Evolutionary conservation across 92 coral and sea anemone genomes (phyloP).

Genomic region (Phymanthus crucifer): DNA sequence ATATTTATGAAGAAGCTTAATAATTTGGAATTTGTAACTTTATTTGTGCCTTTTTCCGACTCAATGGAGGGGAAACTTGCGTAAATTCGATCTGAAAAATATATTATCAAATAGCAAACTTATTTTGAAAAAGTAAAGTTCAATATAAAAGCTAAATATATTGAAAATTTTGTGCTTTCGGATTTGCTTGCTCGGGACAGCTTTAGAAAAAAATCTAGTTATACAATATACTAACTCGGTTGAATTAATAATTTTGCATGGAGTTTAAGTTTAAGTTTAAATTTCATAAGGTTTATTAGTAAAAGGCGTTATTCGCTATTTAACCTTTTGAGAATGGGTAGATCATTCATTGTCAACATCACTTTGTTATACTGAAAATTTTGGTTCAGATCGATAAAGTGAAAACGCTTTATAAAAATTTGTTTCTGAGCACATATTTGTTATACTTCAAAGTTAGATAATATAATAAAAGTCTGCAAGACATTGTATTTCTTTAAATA

Average conservation of each 20-base stretch:
- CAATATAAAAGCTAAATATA: not conserved
- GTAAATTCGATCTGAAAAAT: not conserved
- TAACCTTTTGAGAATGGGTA: not conserved
- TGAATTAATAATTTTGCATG: not conserved
- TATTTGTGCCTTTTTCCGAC: not conserved
- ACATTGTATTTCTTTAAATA: not conserved
- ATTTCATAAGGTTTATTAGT: not conserved
- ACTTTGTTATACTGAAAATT: too few species aligned
- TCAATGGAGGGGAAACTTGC: slow-evolving; percentile 14
- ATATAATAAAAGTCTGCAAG: not conserved
- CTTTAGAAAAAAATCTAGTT: too few species aligned
- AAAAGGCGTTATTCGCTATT: not conserved
- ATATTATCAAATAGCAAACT: not conserved
- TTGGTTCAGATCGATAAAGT: too few species aligned
- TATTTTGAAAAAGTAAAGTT: not conserved
- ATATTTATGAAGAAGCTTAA: not conserved
- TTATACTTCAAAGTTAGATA: too few species aligned
- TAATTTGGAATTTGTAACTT: not conserved
- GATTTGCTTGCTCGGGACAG: too few species aligned
- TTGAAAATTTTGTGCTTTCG: not conserved
- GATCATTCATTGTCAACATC: not conserved
- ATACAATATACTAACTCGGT: too few species aligned
- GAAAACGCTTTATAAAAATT: too few species aligned
- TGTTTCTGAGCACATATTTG: too few species aligned
- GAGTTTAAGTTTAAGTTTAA: not conserved